phyloP scores from a whole-genome alignment of 2,888 invertebrate genomes.

The Drosophila monieri region DNA sequence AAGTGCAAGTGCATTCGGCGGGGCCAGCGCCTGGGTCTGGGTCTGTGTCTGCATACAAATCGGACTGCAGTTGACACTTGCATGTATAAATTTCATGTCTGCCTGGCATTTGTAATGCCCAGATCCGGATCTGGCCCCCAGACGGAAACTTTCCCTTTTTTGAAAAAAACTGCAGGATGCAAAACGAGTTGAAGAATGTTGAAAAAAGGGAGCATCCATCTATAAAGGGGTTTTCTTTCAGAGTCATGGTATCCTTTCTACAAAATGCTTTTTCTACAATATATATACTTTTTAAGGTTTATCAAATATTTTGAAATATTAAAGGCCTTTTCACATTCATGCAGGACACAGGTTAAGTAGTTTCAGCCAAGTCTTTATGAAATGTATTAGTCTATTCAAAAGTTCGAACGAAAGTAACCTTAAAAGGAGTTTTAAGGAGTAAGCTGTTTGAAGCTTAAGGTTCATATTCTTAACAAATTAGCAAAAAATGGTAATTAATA shows the following conservation, averaged over 20 bases:
- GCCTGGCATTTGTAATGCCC: slow-evolving; percentile 68
- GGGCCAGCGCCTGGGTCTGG: neutral
- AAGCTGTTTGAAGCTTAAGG: too few relatives aligned
- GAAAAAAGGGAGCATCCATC: slow-evolving; percentile 22
- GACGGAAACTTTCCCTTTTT: slow-evolving; percentile 49
- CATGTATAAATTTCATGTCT: slow-evolving; percentile 51
- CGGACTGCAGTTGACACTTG: slow-evolving; percentile 64
- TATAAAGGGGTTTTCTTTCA: neutral
- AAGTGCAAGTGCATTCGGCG: slow-evolving; percentile 58
- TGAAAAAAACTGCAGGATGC: slow-evolving; percentile 39
- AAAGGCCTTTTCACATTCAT: too few relatives aligned
- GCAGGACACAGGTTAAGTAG: too few relatives aligned
- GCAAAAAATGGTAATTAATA: too few relatives aligned
- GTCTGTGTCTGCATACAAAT: slow-evolving; percentile 65
- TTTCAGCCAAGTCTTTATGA: too few relatives aligned
- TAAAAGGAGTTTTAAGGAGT: too few relatives aligned
- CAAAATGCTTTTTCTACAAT: neutral
- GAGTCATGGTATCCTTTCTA: neutral
- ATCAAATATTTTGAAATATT: too few relatives aligned
- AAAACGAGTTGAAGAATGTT: slow-evolving; percentile 42
- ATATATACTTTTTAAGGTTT: too few relatives aligned
- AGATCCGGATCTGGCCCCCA: slow-evolving; percentile 46
- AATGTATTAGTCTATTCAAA: too few relatives aligned
- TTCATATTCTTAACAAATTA: too few relatives aligned
- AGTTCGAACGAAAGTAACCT: too few relatives aligned